Evolutionary conservation across 2,888 invertebrate species (phyloP), one percentile per base, ranked within the genome.

Genomic region (Xestia sexstrigata): DNA sequence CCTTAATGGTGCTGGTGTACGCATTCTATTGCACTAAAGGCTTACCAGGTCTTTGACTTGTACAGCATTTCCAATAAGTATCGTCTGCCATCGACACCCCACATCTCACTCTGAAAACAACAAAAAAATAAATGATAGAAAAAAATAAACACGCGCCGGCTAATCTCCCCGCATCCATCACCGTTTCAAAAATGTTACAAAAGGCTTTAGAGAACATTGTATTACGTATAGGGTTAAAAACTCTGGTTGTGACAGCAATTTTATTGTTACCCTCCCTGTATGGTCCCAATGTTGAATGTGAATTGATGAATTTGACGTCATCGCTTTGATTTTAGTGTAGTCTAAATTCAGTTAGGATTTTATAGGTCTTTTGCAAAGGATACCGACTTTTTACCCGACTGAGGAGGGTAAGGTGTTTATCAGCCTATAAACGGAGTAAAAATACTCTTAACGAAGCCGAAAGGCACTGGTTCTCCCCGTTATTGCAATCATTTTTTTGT

Each of bases 241-340:
- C 30, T 5, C 66, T 84, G 85, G 49, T n/a, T 69, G 35, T 82
- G 85, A 85, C 85, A 84, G 63, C 73, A 55, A 74, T n/a, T n/a
- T n/a, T n/a, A n/a, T 85, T 84, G 82, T 85, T 82, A 69, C 9
- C 49, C 15, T 11, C 8, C 20, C 20, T 15, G n/a, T 73, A 26
- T 30, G 17, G 30, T 47, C 55, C 35, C 35, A 58, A 45, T 35
- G n/a, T 60, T 30, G 35, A 62, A 81, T 58, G 42, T 15, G 26
- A 47, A 66, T 63, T 79, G 67, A 79, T 68, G 20, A 11, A 82
- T 74, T 0, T 35, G 26, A 52, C 35, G 52, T 67, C 35, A 62
- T 23, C 7, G 20, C 8, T 82, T 71, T 52, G n/a, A 62, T 62
- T 70, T 47, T 45, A 42, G 47, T 52, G 5, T 42, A 30, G 49